A percentile compares a stretch with the other conserved stretches of the same genome.
Conservation (phyloP, 2,797 vertebrate species). For the Caiman crocodilus region DNA sequence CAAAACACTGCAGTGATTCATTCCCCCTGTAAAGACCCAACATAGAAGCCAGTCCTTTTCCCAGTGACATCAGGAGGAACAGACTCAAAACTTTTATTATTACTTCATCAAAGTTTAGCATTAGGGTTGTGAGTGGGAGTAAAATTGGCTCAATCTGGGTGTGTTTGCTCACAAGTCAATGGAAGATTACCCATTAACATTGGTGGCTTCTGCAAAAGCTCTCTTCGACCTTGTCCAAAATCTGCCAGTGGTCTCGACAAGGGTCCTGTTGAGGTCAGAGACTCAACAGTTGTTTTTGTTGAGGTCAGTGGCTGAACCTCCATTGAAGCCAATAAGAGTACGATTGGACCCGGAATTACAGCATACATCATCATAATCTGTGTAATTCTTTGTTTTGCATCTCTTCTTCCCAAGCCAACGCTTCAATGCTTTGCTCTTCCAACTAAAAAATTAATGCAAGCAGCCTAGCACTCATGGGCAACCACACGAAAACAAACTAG, state of each 20-base stretch:
- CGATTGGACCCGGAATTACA: not conserved
- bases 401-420: slow-evolving; percentile 46
- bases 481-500: slow-evolving; percentile 59
- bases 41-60: not conserved
- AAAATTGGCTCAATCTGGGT: not conserved
- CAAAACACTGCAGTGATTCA: no score
- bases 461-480: slow-evolving; percentile 54
- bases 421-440: slow-evolving; percentile 65
- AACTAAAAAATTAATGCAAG: slow-evolving; percentile 75
- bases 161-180: not conserved
- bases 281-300: not conserved
- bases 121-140: not conserved
- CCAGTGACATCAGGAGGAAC: not conserved
- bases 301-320: slow-evolving; percentile 57
- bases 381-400: slow-evolving; percentile 33
- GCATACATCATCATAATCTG: slow-evolving; percentile 42
- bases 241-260: not conserved
- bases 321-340: slow-evolving; percentile 24
- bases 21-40: not conserved
- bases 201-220: not conserved
- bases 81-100: not conserved
- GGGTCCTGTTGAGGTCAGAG: slow-evolving; percentile 22
- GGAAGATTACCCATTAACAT: not conserved
- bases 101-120: not conserved
- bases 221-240: not conserved